Evolutionary conservation across 2,888 invertebrate genomes (phyloP), one percentile per base, ranked within the genome.

Genomic region (Eupithecia centaureata): DNA sequence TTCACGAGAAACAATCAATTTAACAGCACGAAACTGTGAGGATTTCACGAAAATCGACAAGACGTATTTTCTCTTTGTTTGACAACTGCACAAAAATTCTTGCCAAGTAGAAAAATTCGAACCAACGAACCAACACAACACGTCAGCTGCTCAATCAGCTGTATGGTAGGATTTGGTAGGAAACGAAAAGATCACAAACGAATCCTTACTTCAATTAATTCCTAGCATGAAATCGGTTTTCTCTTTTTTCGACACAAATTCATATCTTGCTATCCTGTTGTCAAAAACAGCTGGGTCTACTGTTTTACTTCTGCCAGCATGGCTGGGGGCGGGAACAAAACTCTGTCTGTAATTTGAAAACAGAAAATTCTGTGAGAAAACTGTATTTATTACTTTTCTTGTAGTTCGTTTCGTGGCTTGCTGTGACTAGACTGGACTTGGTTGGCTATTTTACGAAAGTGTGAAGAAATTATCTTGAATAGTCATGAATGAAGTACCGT

Each of bases 51-150:
- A 84, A 81, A 82, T 73, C 67, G 71, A 71, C 68, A 70, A 71
- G 68, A 54, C 8, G 27, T 79, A 80, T 79, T 79, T 82, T 81
- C 76, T 82, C 82, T 82, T 86, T 89, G 88, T 89, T 89, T 89
- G 88, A 83, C 86, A 86, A 84, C 82, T 82, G 61, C 22, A 33
- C 8, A 47, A 22, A 38, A 51, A 33, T 30, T 18, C 35, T 67
- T 66, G 66, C 61, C 57, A 57, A 15, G 10, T 18, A 5, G 30
- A n/a, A 56, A 61, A 56, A 35, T 38, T 25, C 22, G 2, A 30
- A 38, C 18, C 10, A 30, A 30, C 12, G 8, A 56, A 42, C 30
- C 13, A 42, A 57, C 64, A 52, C 60, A 61, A 38, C 38, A 38
- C 38, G 38, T 38, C 61, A 47, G 58, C 58, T 38, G 58, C 7